Evolutionary conservation across 2,888 invertebrate genomes (phyloP).

Genomic region (Agriopis aurantiaria): DNA sequence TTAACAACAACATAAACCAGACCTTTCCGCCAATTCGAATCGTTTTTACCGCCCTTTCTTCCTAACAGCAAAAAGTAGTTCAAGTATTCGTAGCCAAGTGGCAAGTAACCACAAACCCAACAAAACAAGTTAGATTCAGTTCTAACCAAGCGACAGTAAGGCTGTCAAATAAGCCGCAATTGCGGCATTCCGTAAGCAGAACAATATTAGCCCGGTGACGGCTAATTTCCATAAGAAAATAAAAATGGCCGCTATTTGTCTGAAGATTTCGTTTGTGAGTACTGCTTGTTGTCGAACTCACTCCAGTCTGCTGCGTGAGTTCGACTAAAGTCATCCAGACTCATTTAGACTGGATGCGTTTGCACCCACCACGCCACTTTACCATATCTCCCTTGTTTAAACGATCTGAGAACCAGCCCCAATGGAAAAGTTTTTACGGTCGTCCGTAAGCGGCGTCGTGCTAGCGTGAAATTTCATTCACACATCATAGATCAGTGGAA

Average conservation of each 20-base stretch:
- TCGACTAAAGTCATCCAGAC: too few relatives aligned
- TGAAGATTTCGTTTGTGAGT: conserved; percentile 30
- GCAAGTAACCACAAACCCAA: neutral
- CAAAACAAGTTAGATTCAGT: conserved; percentile 8
- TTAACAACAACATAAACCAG: neutral
- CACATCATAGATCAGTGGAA: too few relatives aligned
- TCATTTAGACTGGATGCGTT: too few relatives aligned
- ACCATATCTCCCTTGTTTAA: too few relatives aligned
- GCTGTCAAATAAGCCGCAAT: conserved; percentile 56
- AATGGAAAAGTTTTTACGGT: too few relatives aligned
- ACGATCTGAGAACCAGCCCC: too few relatives aligned
- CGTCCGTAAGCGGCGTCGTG: too few relatives aligned
- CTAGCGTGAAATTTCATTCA: too few relatives aligned
- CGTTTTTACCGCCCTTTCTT: neutral
- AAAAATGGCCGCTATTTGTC: conserved; percentile 55
- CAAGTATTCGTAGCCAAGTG: neutral
- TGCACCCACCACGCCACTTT: too few relatives aligned
- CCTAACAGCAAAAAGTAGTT: neutral
- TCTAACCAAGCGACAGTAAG: conserved; percentile 6
- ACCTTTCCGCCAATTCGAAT: neutral
- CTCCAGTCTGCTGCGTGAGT: neutral
- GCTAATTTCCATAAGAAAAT: conserved; percentile 67
- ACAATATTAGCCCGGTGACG: conserved; percentile 57
- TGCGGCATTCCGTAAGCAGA: conserved; percentile 45
- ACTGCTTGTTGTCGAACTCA: conserved; percentile 13